phyloP scores from a whole-genome alignment of 1,140 invertebrate genomes.

The Steinernema khuongi region DNA sequence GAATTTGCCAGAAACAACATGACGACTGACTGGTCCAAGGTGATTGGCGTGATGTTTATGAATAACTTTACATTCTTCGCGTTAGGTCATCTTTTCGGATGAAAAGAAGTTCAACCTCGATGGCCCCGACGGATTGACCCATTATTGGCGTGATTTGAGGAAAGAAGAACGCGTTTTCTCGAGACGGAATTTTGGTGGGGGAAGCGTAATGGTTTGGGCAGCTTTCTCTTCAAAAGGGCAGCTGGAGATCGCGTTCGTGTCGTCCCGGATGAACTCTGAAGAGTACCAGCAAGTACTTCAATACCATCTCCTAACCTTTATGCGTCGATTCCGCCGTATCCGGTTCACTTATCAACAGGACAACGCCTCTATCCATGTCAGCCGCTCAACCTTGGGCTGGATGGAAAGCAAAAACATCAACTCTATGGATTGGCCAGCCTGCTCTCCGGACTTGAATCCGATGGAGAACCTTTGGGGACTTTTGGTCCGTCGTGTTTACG shows the following conservation, averaged over 20 bases:
- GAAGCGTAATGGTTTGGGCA: constrained; percentile 31
- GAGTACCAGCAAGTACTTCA: constrained; percentile 22
- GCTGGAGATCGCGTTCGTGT: not conserved
- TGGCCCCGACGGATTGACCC: constrained; percentile 42
- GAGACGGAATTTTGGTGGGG: constrained; percentile 32
- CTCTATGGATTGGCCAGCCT: constrained; percentile 56
- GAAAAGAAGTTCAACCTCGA: constrained; percentile 55
- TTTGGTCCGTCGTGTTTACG: constrained; percentile 26
- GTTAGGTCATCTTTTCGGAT: constrained; percentile 37
- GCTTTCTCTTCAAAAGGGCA: not conserved
- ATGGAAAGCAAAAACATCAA: constrained; percentile 18
- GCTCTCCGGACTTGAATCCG: constrained; percentile 59
- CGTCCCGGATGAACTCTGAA: constrained; percentile 7
- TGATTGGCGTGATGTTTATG: not conserved
- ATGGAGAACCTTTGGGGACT: constrained; percentile 60
- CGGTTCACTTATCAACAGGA: constrained; percentile 51
- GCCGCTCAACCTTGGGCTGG: constrained; percentile 31
- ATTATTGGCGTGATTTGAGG: constrained; percentile 49
- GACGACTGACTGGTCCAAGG: constrained; percentile 19
- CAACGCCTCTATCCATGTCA: constrained; percentile 58
- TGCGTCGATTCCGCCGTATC: not conserved
- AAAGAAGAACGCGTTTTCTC: constrained; percentile 39
- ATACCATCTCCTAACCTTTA: not conserved
- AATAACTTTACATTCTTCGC: constrained; percentile 11
- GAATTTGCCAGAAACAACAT: constrained; percentile 21